Base-by-base conservation (phyloP, 2,797 vertebrate genomes). In the Pseudomugil gertrudae region DNA sequence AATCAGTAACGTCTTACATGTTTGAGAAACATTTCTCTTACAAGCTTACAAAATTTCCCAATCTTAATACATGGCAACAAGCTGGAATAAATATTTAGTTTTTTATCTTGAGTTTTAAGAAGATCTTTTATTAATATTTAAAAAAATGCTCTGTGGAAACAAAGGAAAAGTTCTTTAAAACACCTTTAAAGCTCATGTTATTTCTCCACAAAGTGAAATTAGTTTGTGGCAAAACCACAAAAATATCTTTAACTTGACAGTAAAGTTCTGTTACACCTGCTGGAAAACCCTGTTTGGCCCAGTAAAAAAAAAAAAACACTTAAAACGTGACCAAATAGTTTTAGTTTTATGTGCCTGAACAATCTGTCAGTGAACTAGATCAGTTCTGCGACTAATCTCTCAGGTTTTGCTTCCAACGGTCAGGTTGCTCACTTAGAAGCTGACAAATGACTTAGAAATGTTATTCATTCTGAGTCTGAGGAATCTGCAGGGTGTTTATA, bases 401-500 rank as follows among this genome's bases (percentile, higher is more conserved):
- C 51, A 55, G 36, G 5, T 56, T 55, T 56, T 26, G 17, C 19
- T 63, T 52, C 23, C 17, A 52, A 35, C 40, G 9, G 13, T 53
- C 14, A 11, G 11, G 11, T 27, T 4, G 13, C 11, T 19, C 24
- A 63, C 14, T 74, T 62, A 13, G 21, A 48, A 58, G 38, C 11
- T 51, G 55, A 76, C 13, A 55, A 69, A 40, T 66, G 5, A 35
- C 26, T 51, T 2, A 15, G 48, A 50, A 50, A 32, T 27, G 13
- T 43, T 57, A 5, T 50, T 29, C 56, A 45, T 69, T 65, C 24
- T 35, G 27, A 19, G 36, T 60, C 36, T 17, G 19, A 52, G 24
- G 35, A 61, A 26, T 58, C 4, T 40, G 26, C 3, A 26, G 48
- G 15, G 24, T 63, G 50, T 69, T 66, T 58, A 58, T 69, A 36